Conservation (phyloP, 2,113 vertebrate species). For the Stomatorhinus ivindoensis region DNA sequence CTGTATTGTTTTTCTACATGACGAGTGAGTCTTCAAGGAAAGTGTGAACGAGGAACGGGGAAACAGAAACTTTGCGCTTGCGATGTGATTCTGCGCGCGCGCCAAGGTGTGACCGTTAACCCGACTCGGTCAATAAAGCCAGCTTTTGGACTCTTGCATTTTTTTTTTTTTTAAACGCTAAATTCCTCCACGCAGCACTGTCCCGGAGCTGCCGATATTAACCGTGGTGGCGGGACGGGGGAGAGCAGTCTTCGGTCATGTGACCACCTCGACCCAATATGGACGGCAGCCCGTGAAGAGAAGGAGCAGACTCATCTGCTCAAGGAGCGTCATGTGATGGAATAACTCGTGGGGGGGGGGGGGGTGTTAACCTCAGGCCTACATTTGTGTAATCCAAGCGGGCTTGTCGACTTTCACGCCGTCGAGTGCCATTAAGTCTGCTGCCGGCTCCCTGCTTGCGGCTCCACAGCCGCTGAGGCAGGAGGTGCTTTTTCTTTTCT, state of each 20-base stretch:
- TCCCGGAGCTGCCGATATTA: background rate
- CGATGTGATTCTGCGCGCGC: background rate
- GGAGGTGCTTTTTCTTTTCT: background rate
- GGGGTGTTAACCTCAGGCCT: background rate
- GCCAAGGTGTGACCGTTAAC: background rate
- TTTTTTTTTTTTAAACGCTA: background rate
- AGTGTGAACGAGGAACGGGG: background rate
- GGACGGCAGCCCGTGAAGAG: background rate
- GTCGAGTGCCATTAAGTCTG: background rate
- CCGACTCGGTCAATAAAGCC: background rate
- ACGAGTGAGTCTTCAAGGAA: background rate
- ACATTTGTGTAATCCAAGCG: background rate
- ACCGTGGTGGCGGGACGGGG: background rate
- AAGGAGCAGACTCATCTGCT: background rate
- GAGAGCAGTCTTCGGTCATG: background rate
- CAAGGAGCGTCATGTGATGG: background rate
- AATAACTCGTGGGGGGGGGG: background rate
- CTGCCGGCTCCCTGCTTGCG: background rate
- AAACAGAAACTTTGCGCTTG: background rate
- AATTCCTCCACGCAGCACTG: background rate
- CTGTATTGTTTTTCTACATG: background rate
- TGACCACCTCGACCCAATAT: background rate
- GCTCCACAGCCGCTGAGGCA: background rate
- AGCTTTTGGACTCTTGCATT: background rate
- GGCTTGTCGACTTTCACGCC: background rate